Base-by-base conservation (phyloP, 2,888 invertebrate species). In the Halocaridina rubra region DNA sequence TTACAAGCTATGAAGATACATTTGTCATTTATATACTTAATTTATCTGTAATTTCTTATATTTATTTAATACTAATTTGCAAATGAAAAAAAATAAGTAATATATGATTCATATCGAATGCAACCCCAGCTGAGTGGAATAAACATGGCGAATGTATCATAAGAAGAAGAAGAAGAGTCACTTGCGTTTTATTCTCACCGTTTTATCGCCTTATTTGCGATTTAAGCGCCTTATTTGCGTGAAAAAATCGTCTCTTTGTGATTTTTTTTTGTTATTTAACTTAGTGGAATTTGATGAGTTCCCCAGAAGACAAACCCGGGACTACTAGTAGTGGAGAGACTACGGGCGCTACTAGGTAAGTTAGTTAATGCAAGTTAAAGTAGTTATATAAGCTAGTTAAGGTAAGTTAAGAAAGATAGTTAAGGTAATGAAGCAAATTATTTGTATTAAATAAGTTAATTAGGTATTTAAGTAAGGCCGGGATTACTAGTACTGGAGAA, bases 241-340 rank as follows among this genome's bases (percentile, higher is more conserved):
- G 33, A 75, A 13, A 27, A n/a, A 29, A n/a, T 8, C 57, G 30
- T 24, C 22, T 4, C 29, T 53, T 27, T n/a, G 19, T 74, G 16
- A 3, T 24, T 13, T 19, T n/a, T 22, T 39, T 5, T 13, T 19
- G 13, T 46, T 59, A 2, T 76, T 16, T 29, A 27, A 16, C 29
- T n/a, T 33, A 82, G 59, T n/a, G n/a, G 46, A 82, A 71, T 69
- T 82, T 82, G 32, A 82, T 82, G 82, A 82, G 75, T 82, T 77
- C 82, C 24, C 77, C 82, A 61, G 71, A 82, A 57, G 82, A 69
- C 57, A 72, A 29, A 53, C 29, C 71, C 69, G 77, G 77, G 32
- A 46, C 77, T 32, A 69, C 19, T 57, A 77, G 82, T 32, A 69
- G 24, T 57, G 82, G 82, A n/a, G n/a, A n/a, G 77, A 76, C 82